phyloP scores from a whole-genome alignment of 2,113 vertebrate species.

The Pipa parva region DNA sequence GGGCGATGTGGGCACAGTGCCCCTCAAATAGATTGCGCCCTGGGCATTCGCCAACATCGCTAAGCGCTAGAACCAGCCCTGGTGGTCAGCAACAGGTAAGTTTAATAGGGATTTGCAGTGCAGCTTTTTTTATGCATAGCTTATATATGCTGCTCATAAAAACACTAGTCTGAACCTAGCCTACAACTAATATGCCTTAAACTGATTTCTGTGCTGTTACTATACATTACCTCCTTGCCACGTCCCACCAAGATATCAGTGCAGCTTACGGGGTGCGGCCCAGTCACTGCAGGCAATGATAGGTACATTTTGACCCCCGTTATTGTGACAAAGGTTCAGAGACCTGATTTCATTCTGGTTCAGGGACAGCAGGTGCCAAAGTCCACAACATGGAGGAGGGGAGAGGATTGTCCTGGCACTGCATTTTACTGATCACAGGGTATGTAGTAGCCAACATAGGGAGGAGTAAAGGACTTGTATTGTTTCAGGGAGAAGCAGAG shows the following conservation, averaged over 20 bases:
- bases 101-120: no score
- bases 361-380: background rate
- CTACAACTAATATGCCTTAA: no score
- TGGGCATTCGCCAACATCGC: no score
- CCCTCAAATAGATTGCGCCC: no score
- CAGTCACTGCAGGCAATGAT: conserved; percentile 51
- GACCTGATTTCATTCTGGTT: background rate
- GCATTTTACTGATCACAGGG: background rate
- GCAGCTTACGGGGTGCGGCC: conserved; percentile 58
- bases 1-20: no score
- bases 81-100: no score
- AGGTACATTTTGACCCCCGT: conserved; percentile 53
- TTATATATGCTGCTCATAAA: no score
- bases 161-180: no score
- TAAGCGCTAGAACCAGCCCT: no score
- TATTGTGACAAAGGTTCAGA: conserved; percentile 42
- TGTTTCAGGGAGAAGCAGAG: no score
- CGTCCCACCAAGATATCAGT: conserved; percentile 64
- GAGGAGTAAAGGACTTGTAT: background rate
- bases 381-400: background rate
- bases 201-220: no score
- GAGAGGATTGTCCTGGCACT: background rate
- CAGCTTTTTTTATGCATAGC: no score
- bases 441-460: background rate
- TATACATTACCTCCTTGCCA: conserved; percentile 18